These are phyloP conservation scores for Australoheros scitulus DNA, from an alignment of 2,113 vertebrate species.

Conservation along the genomic window DNA sequence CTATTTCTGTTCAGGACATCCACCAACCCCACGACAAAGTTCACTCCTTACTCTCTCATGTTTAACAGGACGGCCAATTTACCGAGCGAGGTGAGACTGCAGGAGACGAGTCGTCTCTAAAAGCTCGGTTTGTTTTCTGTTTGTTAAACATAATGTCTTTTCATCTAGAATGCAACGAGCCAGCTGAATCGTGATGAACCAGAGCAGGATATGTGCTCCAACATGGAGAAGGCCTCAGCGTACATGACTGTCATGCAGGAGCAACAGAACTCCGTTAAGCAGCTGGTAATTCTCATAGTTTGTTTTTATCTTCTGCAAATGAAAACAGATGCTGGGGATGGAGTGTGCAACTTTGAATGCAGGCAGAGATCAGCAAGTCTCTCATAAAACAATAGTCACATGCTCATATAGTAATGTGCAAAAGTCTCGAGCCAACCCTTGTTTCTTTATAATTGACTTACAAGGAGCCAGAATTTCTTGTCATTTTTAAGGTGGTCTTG, in stretches of 20 bases:
- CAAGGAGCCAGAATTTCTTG: background rate
- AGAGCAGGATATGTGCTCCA: slow-evolving; percentile 59
- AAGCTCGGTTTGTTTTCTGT: background rate
- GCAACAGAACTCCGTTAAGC: slow-evolving; percentile 82
- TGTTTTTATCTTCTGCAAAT: background rate
- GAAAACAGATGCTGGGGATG: background rate
- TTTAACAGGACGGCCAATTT: slow-evolving; percentile 84
- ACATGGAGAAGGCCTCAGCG: slow-evolving; percentile 58
- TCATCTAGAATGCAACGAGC: slow-evolving; percentile 65
- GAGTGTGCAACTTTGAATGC: background rate
- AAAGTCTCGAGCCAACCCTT: background rate
- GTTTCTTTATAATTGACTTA: background rate
- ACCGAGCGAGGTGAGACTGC: slow-evolving; percentile 69
- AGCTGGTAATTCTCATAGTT: slow-evolving; percentile 76
- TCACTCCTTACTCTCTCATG: slow-evolving; percentile 88
- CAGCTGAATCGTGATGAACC: slow-evolving; percentile 71
- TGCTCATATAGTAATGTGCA: background rate
- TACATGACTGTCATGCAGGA: slow-evolving; percentile 79
- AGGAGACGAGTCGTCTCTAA: background rate
- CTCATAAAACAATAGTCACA: background rate
- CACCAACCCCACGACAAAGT: slow-evolving; percentile 83
- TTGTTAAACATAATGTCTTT: background rate
- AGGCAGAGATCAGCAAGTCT: background rate
- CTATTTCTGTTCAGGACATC: slow-evolving; percentile 86
- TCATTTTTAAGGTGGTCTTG: background rate